Conservation (phyloP, 1,140 invertebrate genomes). For the Brachionus rubens region DNA sequence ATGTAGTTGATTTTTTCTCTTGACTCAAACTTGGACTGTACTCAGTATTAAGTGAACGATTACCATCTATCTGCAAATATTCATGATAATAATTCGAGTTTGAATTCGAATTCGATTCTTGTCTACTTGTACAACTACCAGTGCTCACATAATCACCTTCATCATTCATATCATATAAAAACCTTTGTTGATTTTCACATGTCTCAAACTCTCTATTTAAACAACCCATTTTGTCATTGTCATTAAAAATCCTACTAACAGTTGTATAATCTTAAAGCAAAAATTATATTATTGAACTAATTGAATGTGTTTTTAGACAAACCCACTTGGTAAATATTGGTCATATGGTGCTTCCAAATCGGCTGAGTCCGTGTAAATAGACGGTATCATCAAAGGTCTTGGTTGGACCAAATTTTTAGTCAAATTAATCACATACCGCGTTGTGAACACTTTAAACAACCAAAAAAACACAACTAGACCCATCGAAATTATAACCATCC, state of each 20-base stretch:
- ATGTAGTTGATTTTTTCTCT: conserved; percentile 13
- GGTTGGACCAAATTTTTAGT: conserved; percentile 31
- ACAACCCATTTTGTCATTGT: conserved; percentile 5
- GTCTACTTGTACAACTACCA: background rate
- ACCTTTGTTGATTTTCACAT: background rate
- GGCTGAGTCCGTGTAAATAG: background rate
- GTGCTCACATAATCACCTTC: background rate
- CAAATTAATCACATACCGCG: conserved; percentile 13
- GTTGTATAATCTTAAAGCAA: conserved; percentile 15
- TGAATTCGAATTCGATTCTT: background rate
- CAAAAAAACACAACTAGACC: conserved; percentile 32
- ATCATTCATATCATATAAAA: background rate
- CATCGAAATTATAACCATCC: conserved; percentile 36
- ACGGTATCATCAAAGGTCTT: background rate
- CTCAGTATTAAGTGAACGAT: background rate
- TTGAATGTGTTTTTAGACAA: too few relatives aligned
- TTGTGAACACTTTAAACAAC: conserved; percentile 31
- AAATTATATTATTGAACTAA: too few relatives aligned
- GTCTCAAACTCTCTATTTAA: background rate
- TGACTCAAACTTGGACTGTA: background rate
- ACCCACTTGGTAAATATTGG: conserved; percentile 23
- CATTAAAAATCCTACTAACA: background rate
- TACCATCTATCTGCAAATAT: conserved; percentile 12
- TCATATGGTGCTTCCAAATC: background rate
- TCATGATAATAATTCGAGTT: conserved; percentile 36